Base-by-base conservation (phyloP, 2,797 vertebrate species). In the Schizopygopsis pylzovi region DNA sequence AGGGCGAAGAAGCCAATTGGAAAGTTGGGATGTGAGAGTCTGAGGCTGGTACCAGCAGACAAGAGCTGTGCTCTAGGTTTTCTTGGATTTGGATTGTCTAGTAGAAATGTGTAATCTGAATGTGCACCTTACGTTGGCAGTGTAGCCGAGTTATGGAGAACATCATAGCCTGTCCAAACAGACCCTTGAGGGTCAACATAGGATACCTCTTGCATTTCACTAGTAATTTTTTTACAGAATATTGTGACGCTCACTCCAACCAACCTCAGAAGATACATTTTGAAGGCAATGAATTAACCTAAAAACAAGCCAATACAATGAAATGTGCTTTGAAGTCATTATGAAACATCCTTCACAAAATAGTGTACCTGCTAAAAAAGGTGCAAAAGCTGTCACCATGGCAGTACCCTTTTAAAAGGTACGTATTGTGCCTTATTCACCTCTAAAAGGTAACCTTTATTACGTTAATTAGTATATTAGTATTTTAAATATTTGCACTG, bases 21-120 rank as follows among this genome's bases (percentile, higher is more conserved):
- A 90, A 93, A 90, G 88, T 88, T 61, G 65, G 37, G 68, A 73
- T 88, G 83, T 92, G 92, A 92, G 92, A 92, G 86, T 92, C 89
- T 81, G 87, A 87, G 77, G 88, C 86, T 13, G 22, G 83, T 47
- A 79, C 90, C 92, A 89, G 92, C 79, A 65, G 91, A 92, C 90
- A 88, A 79, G 75, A 86, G 79, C 88, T 28, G 89, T 91, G 18
- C 61, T 92, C 88, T 85, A 90, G 90, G 90, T 90, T 91, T 70
- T 88, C 84, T 89, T 88, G 86, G 65, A 85, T 83, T 87, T 86
- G 89, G 87, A 86, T 86, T 87, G 87, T 89, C 88, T 86, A 85
- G 86, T 91, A 79, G 88, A 90, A 84, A 82, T 71, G 86, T 89
- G 77, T 89, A 90, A 92, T 92, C 87, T 83, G 89, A 87, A 84